Percentiles rank a stretch among this genome's conserved stretches.
phyloP scores from a whole-genome alignment of 2,113 vertebrate genomes.

The Periophthalmus modestus region DNA sequence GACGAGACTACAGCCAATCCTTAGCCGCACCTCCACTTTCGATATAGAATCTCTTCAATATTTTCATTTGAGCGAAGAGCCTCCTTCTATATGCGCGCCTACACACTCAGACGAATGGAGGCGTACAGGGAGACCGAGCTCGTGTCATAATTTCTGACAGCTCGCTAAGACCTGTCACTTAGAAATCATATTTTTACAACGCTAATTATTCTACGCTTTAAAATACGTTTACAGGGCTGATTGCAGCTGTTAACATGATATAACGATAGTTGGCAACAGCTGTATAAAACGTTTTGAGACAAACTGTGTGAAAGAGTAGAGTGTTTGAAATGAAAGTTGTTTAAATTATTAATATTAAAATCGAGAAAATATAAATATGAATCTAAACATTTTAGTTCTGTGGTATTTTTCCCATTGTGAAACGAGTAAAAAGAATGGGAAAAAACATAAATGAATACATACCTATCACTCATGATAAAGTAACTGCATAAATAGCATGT shows the following conservation, averaged over 20 bases:
- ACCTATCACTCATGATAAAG: too few relatives aligned
- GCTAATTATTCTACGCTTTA: not conserved
- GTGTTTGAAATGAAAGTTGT: not conserved
- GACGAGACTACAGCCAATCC: not conserved
- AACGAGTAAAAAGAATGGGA: too few relatives aligned
- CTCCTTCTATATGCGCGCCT: not conserved
- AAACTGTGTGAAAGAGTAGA: not conserved
- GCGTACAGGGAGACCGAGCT: not conserved
- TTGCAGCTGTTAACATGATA: not conserved
- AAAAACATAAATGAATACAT: too few relatives aligned
- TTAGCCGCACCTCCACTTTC: not conserved
- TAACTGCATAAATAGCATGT: too few relatives aligned
- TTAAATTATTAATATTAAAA: not conserved
- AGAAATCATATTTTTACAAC: constrained; percentile 2
- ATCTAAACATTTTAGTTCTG: not conserved
- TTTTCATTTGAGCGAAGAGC: constrained; percentile 1
- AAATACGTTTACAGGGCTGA: not conserved
- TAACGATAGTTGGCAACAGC: not conserved
- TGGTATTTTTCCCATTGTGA: too few relatives aligned
- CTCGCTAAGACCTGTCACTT: not conserved
- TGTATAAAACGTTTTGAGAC: not conserved
- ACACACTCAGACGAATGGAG: constrained; percentile 1
- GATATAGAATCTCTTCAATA: not conserved
- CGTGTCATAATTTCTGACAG: not conserved
- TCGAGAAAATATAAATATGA: not conserved